phyloP scores from a whole-genome alignment of 2,888 invertebrate species.

The Epirrhoe tristata region DNA sequence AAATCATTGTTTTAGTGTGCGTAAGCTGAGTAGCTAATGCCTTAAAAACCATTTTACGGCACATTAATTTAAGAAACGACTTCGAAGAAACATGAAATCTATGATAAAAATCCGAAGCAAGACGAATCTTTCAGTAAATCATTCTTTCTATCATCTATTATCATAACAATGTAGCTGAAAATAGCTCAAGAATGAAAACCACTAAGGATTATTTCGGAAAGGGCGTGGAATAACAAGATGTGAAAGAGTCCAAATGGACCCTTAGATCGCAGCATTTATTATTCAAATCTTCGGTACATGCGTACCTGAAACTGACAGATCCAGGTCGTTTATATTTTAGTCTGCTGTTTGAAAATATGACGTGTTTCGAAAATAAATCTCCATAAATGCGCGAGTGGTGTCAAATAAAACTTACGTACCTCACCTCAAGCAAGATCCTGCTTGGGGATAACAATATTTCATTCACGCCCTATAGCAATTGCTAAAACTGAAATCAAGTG shows the following conservation, averaged over 20 bases:
- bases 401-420: no score
- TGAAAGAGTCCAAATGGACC: slow-evolving; percentile 32
- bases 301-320: slow-evolving; percentile 36
- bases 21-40: no score
- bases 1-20: no score
- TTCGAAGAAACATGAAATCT: background rate
- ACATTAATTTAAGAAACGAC: background rate
- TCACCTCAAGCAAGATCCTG: no score
- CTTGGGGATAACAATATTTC: no score
- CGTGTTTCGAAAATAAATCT: background rate
- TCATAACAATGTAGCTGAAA: slow-evolving; percentile 28
- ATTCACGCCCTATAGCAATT: no score
- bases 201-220: slow-evolving; percentile 27
- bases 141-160: slow-evolving; percentile 8
- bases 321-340: slow-evolving; percentile 41
- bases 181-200: slow-evolving; percentile 30
- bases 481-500: no score
- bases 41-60: no score
- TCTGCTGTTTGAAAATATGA: slow-evolving; percentile 6
- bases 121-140: slow-evolving; percentile 7
- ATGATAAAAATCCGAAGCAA: background rate
- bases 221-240: slow-evolving; percentile 18
- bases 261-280: slow-evolving; percentile 41
- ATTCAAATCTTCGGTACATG: slow-evolving; percentile 47
- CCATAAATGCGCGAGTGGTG: no score